phyloP scores from a whole-genome alignment of 2,113 vertebrate species.

The Aldabrachelys gigantea region DNA sequence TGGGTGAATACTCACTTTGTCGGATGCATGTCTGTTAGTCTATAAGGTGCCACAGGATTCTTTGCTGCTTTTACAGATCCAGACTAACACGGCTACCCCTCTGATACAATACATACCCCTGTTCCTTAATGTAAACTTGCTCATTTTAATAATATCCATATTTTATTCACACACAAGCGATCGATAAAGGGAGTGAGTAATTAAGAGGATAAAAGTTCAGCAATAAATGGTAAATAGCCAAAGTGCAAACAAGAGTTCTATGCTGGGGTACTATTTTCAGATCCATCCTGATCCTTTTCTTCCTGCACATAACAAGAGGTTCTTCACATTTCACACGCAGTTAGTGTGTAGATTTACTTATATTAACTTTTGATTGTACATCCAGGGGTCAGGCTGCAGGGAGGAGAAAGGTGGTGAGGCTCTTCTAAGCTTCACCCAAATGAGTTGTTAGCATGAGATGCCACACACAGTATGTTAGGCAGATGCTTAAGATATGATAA shows the following conservation, averaged over 20 bases:
- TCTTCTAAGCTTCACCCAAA: too few relatives aligned
- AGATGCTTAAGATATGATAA: too few relatives aligned
- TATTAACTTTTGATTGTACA: background rate
- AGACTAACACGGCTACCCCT: too few relatives aligned
- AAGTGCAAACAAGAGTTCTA: background rate
- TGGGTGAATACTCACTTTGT: too few relatives aligned
- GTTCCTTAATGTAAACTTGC: background rate
- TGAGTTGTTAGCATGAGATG: too few relatives aligned
- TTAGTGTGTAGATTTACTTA: fast-evolving
- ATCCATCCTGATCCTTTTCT: background rate
- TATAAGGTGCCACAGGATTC: too few relatives aligned
- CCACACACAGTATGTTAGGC: too few relatives aligned
- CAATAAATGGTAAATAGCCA: background rate
- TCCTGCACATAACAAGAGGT: background rate
- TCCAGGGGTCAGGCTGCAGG: background rate
- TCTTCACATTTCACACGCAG: fast-evolving
- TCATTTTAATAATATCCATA: background rate
- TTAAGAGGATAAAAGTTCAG: background rate
- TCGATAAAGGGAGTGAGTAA: too few relatives aligned
- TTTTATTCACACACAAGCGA: background rate
- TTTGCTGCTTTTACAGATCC: too few relatives aligned
- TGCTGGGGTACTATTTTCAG: background rate
- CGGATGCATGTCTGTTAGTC: too few relatives aligned
- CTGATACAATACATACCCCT: background rate
- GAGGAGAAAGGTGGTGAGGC: background rate